phyloP scores from a whole-genome alignment of 30 jellyfish, hydroid and myxozoan species.

The Aurelia aurita region DNA sequence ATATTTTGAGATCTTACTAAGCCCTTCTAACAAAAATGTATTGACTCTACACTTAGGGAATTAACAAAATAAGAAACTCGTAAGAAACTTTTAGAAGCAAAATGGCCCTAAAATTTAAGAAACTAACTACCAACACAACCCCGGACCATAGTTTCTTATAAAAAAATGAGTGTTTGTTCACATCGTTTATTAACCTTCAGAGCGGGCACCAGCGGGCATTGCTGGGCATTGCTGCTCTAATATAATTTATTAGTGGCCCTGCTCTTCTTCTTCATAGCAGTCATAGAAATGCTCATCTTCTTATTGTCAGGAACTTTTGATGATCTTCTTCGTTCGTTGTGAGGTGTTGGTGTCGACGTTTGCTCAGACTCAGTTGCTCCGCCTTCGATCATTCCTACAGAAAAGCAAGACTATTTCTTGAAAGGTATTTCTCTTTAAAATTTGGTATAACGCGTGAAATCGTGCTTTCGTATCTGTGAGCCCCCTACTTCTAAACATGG shows the following conservation, averaged over 20 bases:
- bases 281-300: background rate
- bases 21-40: no score
- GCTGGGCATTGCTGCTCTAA: background rate
- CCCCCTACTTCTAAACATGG: no score
- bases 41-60: no score
- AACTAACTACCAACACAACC: no score
- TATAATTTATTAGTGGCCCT: slow-evolving; percentile 5
- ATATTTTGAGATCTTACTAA: no score
- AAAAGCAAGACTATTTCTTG: no score
- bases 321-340: slow-evolving; percentile 34
- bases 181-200: background rate
- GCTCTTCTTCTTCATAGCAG: slow-evolving; percentile 26
- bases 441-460: background rate
- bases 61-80: no score
- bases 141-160: background rate
- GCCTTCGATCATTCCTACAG: slow-evolving; percentile 51
- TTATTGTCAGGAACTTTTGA: slow-evolving; percentile 22
- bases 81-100: no score
- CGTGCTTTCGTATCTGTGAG: background rate
- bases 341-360: background rate
- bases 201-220: background rate
- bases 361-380: slow-evolving; percentile 17
- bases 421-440: no score
- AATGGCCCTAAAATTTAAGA: no score
- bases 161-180: no score